Evolutionary conservation across 2,888 invertebrate genomes (phyloP).

Genomic region (Drosophila nr. perissopoda): DNA sequence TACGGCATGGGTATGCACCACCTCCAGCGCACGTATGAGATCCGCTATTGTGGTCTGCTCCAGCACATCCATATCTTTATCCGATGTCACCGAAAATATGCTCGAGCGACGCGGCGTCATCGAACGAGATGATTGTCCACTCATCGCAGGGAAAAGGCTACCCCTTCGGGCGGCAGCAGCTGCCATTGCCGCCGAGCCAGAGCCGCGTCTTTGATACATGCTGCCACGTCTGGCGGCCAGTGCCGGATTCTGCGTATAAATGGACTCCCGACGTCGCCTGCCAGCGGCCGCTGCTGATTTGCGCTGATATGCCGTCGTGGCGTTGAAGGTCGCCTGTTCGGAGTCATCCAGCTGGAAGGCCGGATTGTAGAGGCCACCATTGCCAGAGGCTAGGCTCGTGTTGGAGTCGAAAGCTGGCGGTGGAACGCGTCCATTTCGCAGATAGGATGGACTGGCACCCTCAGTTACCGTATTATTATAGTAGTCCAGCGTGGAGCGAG

Average conservation of each 20-base stretch:
- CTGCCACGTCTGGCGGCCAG: conserved; percentile 76
- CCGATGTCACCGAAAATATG: conserved; percentile 82
- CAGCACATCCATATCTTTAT: conserved; percentile 86
- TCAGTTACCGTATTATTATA: conserved; percentile 81
- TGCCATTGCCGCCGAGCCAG: conserved; percentile 60
- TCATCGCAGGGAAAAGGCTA: conserved; percentile 75
- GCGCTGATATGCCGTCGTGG: conserved; percentile 73
- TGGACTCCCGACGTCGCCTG: conserved; percentile 79
- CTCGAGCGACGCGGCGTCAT: conserved; percentile 76
- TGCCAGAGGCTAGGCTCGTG: conserved; percentile 50
- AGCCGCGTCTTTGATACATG: conserved; percentile 81
- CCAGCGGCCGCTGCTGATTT: conserved; percentile 40
- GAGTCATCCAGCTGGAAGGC: conserved; percentile 65
- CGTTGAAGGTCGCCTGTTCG: conserved; percentile 54
- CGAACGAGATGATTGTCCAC: not conserved
- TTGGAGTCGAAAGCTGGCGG: conserved; percentile 58
- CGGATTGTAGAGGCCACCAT: conserved; percentile 51
- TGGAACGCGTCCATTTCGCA: conserved; percentile 68
- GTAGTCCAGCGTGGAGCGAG: conserved; percentile 65
- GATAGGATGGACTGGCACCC: conserved; percentile 64
- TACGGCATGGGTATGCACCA: conserved; percentile 87
- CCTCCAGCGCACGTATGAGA: conserved; percentile 91
- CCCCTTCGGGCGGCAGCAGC: conserved; percentile 76
- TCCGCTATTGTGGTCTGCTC: conserved; percentile 94
- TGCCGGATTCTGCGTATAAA: conserved; percentile 82